Base-by-base conservation (phyloP, 2,113 vertebrate species). In the Danionella cerebrum region DNA sequence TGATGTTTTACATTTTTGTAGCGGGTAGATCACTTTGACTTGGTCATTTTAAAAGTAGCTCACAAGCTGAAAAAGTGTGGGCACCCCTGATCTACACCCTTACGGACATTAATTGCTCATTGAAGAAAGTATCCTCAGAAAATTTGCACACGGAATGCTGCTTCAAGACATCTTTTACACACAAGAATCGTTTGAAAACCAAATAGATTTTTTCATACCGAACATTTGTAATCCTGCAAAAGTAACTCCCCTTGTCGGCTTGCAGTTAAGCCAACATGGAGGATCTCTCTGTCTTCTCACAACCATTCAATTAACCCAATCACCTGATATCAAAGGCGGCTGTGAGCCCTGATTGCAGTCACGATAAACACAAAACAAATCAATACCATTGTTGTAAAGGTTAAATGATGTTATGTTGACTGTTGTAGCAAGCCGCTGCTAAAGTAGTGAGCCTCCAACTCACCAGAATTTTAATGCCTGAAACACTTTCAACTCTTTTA, bases 321-420 rank as follows among this genome's bases (percentile, higher is more conserved):
- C 69, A 44, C 39, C 65, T 59, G 48, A 14, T 38, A 66, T 50
- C 33, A 35, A 16, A 67, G 54, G 48, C 24, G 14, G 51, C 65
- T 65, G n/a, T 14, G 33, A 63, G 63, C 73, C 63, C 68, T 69
- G 77, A 79, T 76, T 29, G 12, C 22, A 52, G 33, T 11, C 39
- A 12, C n/a, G 74, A 76, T 76, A 74, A 79, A 41, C 14, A 45
- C 53, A n/a, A 44, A 66, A 51, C 51, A 38, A 72, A 76, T 79
- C 77, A 70, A 79, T 79, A 72, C 2, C 14, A 66, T 42, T 33
- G 24, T 70, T 72, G 74, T 76, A 72, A 72, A 76, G 72, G 77
- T 79, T 79, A 79, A 76, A 74, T 25, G 74, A 70, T 74, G 68
- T 73, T 72, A 54, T 42, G 58, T 64, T 73, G 41, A 59, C 65